phyloP scores from a whole-genome alignment of 2,888 invertebrate species.

The Cryptocheilus praepositus region DNA sequence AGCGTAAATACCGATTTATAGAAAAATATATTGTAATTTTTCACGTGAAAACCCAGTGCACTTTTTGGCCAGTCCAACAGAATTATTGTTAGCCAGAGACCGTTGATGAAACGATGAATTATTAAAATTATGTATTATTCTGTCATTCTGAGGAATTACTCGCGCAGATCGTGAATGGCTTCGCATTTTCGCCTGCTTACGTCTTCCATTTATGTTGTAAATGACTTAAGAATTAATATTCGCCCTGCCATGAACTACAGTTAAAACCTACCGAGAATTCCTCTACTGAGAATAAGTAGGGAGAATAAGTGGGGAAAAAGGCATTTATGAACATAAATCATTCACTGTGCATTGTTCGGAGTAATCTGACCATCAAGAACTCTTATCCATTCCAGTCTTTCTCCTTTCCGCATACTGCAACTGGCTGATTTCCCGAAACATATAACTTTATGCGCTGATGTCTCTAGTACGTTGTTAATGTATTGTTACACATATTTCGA shows the following conservation, averaged over 20 bases:
- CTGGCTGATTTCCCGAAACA: conserved; percentile 7
- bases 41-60: no score
- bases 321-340: no score
- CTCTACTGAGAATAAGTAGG: no score
- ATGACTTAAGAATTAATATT: background rate
- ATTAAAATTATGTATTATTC: conserved; percentile 63
- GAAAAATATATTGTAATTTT: no score
- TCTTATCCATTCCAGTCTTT: background rate
- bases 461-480: no score
- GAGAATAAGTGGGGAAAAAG: no score
- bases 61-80: no score
- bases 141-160: conserved; percentile 33
- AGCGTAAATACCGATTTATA: no score
- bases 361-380: no score
- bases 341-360: no score
- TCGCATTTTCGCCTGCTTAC: conserved; percentile 51
- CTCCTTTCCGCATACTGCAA: background rate
- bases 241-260: background rate
- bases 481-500: no score
- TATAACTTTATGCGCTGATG: background rate
- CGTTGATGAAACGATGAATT: conserved; percentile 65
- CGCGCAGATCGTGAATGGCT: conserved; percentile 58
- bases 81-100: background rate
- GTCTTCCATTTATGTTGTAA: conserved; percentile 8
- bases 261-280: background rate